Conservation (phyloP, 1,140 invertebrate genomes). For the Kradibia gibbosae region DNA sequence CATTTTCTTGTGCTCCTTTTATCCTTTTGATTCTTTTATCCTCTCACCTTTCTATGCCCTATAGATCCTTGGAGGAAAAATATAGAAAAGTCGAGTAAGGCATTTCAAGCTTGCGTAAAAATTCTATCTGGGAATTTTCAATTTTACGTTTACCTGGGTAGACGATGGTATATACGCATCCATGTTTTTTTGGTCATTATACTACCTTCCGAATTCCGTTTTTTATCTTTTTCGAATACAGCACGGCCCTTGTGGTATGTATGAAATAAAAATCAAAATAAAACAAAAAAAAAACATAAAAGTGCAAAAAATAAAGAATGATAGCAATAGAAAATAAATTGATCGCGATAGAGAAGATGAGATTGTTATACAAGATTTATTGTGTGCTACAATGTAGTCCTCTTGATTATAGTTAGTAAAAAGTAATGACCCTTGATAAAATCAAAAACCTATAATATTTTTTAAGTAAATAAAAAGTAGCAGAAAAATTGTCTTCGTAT, state of each 20-base stretch:
- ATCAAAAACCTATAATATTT: background rate
- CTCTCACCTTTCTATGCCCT: constrained; percentile 12
- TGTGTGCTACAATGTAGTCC: background rate
- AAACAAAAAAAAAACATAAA: background rate
- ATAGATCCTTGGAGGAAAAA: constrained; percentile 9
- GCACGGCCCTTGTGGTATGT: background rate
- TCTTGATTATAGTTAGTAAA: background rate
- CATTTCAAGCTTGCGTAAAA: constrained; percentile 34
- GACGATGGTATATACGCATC: background rate
- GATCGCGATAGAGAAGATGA: constrained; percentile 7
- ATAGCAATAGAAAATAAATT: background rate
- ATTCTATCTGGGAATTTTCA: constrained; percentile 47
- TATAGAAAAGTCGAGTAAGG: background rate
- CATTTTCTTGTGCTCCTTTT: constrained; percentile 7
- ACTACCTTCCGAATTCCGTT: background rate
- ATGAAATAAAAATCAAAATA: background rate
- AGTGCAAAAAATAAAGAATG: background rate
- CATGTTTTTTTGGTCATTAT: background rate
- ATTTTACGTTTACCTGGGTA: constrained; percentile 23
- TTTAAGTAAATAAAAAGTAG: background rate
- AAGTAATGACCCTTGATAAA: background rate
- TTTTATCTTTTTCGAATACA: background rate
- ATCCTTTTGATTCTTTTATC: background rate
- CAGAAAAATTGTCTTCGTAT: background rate
- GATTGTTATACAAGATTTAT: constrained; percentile 28